These are phyloP conservation scores for Bombus terrestris DNA, from an alignment of 1,140 invertebrate species.

Conservation along the genomic window DNA sequence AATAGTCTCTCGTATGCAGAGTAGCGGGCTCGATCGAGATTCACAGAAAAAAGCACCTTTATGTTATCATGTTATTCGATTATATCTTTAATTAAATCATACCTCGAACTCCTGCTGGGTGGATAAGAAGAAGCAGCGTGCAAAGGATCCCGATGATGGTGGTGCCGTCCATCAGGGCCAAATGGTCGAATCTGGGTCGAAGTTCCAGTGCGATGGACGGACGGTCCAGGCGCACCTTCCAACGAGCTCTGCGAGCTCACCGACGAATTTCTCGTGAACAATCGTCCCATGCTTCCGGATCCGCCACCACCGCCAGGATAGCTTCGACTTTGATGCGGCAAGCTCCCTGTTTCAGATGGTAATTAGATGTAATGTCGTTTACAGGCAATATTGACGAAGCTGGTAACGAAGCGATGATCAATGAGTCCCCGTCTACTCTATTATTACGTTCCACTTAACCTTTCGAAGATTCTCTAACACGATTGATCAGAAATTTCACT, in stretches of 20 bases:
- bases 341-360: background rate
- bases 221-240: constrained; percentile 86
- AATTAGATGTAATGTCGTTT: constrained; percentile 2
- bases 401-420: background rate
- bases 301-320: constrained; percentile 79
- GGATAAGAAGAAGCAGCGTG: constrained; percentile 82
- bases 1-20: background rate
- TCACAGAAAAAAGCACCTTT: background rate
- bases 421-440: no score
- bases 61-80: background rate
- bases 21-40: background rate
- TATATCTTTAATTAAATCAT: background rate
- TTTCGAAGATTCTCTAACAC: no score
- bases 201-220: constrained; percentile 61
- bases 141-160: constrained; percentile 76
- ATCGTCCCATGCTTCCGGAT: constrained; percentile 69
- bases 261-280: constrained; percentile 86
- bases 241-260: constrained; percentile 91
- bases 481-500: no score
- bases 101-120: constrained; percentile 79
- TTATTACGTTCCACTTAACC: no score
- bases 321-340: constrained; percentile 83
- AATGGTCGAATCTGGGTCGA: constrained; percentile 91
- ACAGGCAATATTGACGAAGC: background rate
- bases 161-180: constrained; percentile 87